A percentile compares a stretch with the other conserved stretches of the same genome.
Evolutionary conservation across 2,113 vertebrate species (phyloP).

Genomic region (rat (Rattus norvegicus)): GRCr8 NC_086022.1:30480501-30481000

Average conservation of each 20-base stretch:
- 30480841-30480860: background rate
- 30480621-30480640: background rate
- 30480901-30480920: background rate
- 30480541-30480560: background rate
- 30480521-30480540: background rate
- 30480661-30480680: background rate
- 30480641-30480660: background rate
- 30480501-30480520: background rate
- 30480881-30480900: background rate
- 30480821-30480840: background rate
- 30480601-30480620: background rate
- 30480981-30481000: background rate
- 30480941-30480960: background rate
- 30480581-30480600: background rate
- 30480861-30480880: background rate
- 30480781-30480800: too few relatives aligned
- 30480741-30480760: too few relatives aligned
- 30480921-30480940: background rate
- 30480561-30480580: background rate
- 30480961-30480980: background rate
- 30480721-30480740: too few relatives aligned
- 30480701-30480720: background rate
- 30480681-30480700: background rate
- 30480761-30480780: too few relatives aligned
- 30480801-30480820: too few relatives aligned